Evolutionary conservation across 2,797 vertebrate genomes (phyloP), one percentile per base, ranked within the genome.

Genomic region (Sebastes kiyomatsui): DNA sequence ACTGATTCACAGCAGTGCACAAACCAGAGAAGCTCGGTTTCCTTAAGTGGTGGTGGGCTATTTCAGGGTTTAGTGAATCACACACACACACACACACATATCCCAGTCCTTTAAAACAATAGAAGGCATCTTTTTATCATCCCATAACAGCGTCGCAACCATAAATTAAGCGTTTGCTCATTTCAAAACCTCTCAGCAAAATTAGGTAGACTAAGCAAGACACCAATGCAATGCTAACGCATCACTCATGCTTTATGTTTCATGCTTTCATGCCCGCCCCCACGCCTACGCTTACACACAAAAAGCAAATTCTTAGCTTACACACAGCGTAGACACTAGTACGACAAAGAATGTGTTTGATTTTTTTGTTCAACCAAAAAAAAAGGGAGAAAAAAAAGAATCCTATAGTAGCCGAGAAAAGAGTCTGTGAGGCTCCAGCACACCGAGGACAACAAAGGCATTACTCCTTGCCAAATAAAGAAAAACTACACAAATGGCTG

Each of bases 101-200:
- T 90, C 88, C 88, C 87, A 84, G 73, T 75, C 90, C 88, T 88
- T 91, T 95, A 94, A 67, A 93, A 93, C 94, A 93, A 91, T 88
- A 86, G 86, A 92, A 92, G 90, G 88, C 91, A 94, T 95, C 87
- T 92, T 95, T 96, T 94, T 94, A 95, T 93, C 94, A 94, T 95
- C 89, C 86, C 73, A 91, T 92, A 94, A 94, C 88, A 67, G 84
- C 73, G 59, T 85, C 72, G 38, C 71, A 75, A 87, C 88, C 90
- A 88, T 96, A 94, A 95, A 95, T 95, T 93, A 94, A 85, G 82
- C 80, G 88, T 94, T 92, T 91, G 89, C 94, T 94, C 92, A 92
- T 95, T 94, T 93, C 80, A 86, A 90, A 95, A 95, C 93, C 95
- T 96, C 93, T 96, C 93, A 95, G 93, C 92, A 94, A 95, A 95